Conservation (phyloP, 2,888 invertebrate species). For the Ormia ochracea region DNA sequence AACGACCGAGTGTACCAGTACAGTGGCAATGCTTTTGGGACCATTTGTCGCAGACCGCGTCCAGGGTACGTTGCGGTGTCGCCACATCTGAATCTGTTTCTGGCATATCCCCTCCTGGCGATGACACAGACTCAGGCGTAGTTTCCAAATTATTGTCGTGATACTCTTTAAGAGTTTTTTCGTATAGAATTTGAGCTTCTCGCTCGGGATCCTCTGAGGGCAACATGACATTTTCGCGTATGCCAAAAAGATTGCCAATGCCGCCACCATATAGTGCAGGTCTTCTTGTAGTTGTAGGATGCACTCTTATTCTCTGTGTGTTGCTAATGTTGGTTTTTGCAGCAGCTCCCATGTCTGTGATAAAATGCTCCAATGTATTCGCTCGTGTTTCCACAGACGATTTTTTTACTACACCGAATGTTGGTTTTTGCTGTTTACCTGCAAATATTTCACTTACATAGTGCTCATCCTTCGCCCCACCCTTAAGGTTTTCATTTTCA, state of each 20-base stretch:
- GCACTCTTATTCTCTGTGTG: slow-evolving; percentile 22
- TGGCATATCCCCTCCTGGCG: background rate
- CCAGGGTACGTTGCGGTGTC: slow-evolving; percentile 66
- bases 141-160: slow-evolving; percentile 63
- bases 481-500: background rate
- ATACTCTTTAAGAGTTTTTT: slow-evolving; percentile 75
- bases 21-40: slow-evolving; percentile 74
- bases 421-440: slow-evolving; percentile 9
- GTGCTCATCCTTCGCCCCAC: background rate
- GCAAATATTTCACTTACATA: slow-evolving; percentile 31
- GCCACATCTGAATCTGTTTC: slow-evolving; percentile 25
- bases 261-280: background rate
- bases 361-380: slow-evolving; percentile 40
- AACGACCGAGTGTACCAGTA: slow-evolving; percentile 71
- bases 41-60: slow-evolving; percentile 74
- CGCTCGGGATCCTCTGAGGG: slow-evolving; percentile 75
- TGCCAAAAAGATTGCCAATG: slow-evolving; percentile 61
- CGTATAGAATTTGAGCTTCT: slow-evolving; percentile 75
- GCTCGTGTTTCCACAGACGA: slow-evolving; percentile 9
- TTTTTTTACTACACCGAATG: slow-evolving; percentile 9
- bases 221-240: slow-evolving; percentile 75
- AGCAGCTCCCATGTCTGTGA: slow-evolving; percentile 23
- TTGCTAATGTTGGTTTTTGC: background rate
- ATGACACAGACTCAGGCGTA: slow-evolving; percentile 12
- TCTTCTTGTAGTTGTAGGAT: slow-evolving; percentile 30